These are phyloP conservation scores for Cryptotermes secundus DNA, from an alignment of 1,140 invertebrate species.

Conservation along the genomic window DNA sequence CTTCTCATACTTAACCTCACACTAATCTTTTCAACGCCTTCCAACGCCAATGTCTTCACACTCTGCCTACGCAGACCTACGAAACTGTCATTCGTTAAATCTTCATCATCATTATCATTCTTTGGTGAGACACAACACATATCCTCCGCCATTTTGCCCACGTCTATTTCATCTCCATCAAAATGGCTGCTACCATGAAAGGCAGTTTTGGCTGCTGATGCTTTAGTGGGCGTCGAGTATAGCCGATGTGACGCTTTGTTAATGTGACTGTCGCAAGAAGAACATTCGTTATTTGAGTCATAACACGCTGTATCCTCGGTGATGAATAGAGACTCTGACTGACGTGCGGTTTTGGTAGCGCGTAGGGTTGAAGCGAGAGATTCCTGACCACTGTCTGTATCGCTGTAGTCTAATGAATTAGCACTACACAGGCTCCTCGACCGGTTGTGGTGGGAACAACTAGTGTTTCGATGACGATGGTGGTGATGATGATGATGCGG, in stretches of 20 bases:
- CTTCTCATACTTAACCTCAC: not conserved
- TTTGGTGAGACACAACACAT: slow-evolving; percentile 29
- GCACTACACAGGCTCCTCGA: not conserved
- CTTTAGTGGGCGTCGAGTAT: slow-evolving; percentile 56
- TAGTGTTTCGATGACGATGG: not conserved
- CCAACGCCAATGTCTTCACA: not conserved
- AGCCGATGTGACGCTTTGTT: slow-evolving; percentile 47
- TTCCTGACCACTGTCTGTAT: slow-evolving; percentile 36
- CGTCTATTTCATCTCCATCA: slow-evolving; percentile 32
- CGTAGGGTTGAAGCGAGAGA: slow-evolving; percentile 35
- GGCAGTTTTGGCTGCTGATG: slow-evolving; percentile 44
- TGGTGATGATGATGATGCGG: not conserved
- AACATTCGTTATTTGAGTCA: slow-evolving; percentile 48
- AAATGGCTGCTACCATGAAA: slow-evolving; percentile 45
- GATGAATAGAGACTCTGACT: slow-evolving; percentile 19
- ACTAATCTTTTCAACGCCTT: not conserved
- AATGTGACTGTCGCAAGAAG: not conserved
- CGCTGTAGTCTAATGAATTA: not conserved
- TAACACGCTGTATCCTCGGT: slow-evolving; percentile 47
- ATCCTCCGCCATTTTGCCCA: slow-evolving; percentile 37
- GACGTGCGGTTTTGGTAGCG: slow-evolving; percentile 16
- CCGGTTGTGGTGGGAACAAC: no score
- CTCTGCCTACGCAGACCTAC: slow-evolving; percentile 36
- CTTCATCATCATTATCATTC: slow-evolving; percentile 36
- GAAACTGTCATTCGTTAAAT: slow-evolving; percentile 38